A percentile compares a stretch with the other conserved stretches of the same genome.
These are phyloP conservation scores for Dendrocincla tyrannina DNA, from an alignment of 2,797 vertebrate species.

Conservation along the genomic window DNA sequence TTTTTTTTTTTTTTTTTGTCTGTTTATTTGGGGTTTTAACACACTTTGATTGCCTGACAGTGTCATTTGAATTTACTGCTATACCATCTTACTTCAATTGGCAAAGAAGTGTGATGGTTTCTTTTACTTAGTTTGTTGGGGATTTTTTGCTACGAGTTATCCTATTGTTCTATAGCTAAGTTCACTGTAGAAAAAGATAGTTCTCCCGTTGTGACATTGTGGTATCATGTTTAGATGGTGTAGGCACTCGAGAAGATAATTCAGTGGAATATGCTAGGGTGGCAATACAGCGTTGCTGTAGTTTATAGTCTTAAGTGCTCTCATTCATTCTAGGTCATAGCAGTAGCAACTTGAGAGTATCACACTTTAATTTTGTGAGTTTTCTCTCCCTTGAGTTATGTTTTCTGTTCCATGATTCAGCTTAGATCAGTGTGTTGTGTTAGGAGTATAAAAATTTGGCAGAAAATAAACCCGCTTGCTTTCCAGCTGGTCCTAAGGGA, in stretches of 20 bases:
- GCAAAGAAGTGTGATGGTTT: not conserved
- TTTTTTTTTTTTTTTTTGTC: not conserved
- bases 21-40: not conserved
- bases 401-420: not conserved
- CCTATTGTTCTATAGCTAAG: not conserved
- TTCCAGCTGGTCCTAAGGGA: not conserved
- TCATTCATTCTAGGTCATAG: not conserved
- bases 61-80: not conserved
- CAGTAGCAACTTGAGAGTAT: not conserved
- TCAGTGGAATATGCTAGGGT: not conserved
- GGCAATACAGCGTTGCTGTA: not conserved
- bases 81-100: not conserved
- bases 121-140: not conserved
- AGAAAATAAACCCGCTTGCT: not conserved
- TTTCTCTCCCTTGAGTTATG: not conserved
- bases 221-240: not conserved
- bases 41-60: not conserved
- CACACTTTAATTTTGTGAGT: not conserved
- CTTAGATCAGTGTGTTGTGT: not conserved
- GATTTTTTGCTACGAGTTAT: not conserved
- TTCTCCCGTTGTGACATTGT: not conserved
- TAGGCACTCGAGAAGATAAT: not conserved
- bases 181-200: not conserved
- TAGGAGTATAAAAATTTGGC: not conserved
- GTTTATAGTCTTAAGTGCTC: not conserved